Conservation (phyloP, 2,888 invertebrate species). For the Acrobasis repandana region DNA sequence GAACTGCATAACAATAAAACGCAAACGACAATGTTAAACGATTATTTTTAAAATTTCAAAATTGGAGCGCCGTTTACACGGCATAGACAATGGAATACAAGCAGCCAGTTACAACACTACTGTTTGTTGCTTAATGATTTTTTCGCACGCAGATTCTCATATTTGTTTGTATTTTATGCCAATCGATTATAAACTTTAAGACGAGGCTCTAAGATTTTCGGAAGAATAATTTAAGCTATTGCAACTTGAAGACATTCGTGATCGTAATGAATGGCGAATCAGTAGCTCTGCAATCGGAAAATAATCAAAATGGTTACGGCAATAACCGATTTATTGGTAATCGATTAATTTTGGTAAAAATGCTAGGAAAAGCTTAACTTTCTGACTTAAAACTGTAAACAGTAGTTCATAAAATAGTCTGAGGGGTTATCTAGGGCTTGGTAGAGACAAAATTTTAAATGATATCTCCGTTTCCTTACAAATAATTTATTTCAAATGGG, state of each 20-base stretch:
- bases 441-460: too few species aligned
- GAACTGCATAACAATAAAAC: neutral
- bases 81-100: conserved; percentile 54
- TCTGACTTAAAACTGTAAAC: too few species aligned
- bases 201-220: conserved; percentile 31
- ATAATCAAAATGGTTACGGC: conserved; percentile 32
- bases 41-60: conserved; percentile 52
- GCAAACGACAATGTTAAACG: conserved; percentile 22
- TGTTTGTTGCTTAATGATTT: conserved; percentile 60
- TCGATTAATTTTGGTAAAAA: conserved; percentile 24
- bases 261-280: conserved; percentile 37
- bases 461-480: too few species aligned
- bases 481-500: too few species aligned
- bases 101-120: conserved; percentile 56
- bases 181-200: conserved; percentile 38
- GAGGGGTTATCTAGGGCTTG: too few species aligned
- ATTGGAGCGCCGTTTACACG: conserved; percentile 50
- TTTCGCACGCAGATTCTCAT: conserved; percentile 65
- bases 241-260: conserved; percentile 39
- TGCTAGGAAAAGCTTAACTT: too few species aligned
- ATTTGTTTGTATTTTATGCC: conserved; percentile 33
- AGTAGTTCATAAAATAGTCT: too few species aligned
- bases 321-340: conserved; percentile 28
- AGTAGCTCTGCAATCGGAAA: conserved; percentile 37
- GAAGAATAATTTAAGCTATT: conserved; percentile 26